Conservation (phyloP, 1,140 invertebrate species). For the Neoseiulus cucumeris region DNA sequence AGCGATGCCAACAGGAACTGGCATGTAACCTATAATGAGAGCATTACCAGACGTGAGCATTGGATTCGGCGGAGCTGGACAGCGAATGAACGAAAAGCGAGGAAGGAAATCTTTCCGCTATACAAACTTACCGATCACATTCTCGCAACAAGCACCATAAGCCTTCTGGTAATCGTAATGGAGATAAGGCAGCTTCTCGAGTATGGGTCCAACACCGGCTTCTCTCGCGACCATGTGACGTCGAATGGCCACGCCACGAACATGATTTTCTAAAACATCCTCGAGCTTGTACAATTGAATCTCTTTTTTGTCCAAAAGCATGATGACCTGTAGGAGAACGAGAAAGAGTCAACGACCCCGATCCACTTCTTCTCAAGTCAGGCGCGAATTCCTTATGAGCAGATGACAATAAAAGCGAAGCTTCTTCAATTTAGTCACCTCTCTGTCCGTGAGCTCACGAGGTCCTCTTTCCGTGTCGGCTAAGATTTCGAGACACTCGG, state of each 20-base stretch:
- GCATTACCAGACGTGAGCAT: too few species aligned
- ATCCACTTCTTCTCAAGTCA: too few species aligned
- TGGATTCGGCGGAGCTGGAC: too few species aligned
- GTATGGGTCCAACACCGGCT: conserved; percentile 22
- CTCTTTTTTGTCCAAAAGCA: conserved; percentile 47
- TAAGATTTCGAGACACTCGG: conserved; percentile 5
- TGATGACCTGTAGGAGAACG: conserved; percentile 56
- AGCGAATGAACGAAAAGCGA: too few species aligned
- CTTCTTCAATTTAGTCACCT: too few species aligned
- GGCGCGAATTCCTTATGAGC: too few species aligned
- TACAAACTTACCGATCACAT: conserved; percentile 53
- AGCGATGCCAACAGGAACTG: conserved; percentile 81
- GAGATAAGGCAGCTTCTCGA: conserved; percentile 56
- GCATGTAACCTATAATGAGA: conserved; percentile 52
- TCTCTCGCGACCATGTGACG: conserved; percentile 21
- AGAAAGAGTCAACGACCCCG: too few species aligned
- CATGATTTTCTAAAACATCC: conserved; percentile 50
- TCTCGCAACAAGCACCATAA: conserved; percentile 90
- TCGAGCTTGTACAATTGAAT: conserved; percentile 64
- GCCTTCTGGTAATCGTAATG: conserved; percentile 75
- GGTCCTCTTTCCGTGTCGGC: not conserved
- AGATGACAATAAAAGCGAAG: too few species aligned
- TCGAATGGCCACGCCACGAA: conserved; percentile 63
- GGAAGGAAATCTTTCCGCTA: too few species aligned
- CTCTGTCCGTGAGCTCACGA: conserved; percentile 15